Base-by-base conservation (phyloP, 2,113 vertebrate genomes). In the Oryzias curvinotus region DNA sequence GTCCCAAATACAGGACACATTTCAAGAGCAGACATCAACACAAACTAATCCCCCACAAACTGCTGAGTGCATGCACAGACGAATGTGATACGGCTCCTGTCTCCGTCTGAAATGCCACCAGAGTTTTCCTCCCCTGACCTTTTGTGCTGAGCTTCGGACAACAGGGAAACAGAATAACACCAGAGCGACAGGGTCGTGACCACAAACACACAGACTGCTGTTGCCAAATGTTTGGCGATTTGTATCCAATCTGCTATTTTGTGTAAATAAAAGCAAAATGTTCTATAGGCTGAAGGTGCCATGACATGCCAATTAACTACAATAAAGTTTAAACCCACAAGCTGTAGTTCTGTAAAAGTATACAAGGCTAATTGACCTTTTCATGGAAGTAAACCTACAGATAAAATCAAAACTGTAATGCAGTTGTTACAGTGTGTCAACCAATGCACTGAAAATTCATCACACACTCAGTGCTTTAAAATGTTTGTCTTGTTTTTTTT, bases 121-220 rank as follows among this genome's bases (percentile, higher is more conserved):
- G 81, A 73, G 13, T 72, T 78, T 66, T 47, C 67, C 63, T 84
- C 62, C 65, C 54, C 64, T 88, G 81, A 88, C 84, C 80, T 83
- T 85, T 80, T 78, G 75, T 81, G 65, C 80, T 63, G 60, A 71
- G 62, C 72, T 16, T 73, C 81, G 75, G 77, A 81, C 77, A 48
- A 77, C 60, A 81, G 68, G 77, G 79, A 81, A 75, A 83, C 75
- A 83, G 81, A 90, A 79, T 77, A 52, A 86, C 68, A 78, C 82
- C 30, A 71, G 81, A 81, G 83, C 77, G 45, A 60, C 79, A 50
- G 28, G 54, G 52, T 46, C 36, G 26, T 66, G 77, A 81, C 73
- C 78, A 50, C 0, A 52, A 58, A 72, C 68, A 57, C 62, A 68
- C 28, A 69, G 62, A 68, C 72, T 56, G 54, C 60, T 52, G 19